Evolutionary conservation across 2,797 vertebrate genomes (phyloP), one percentile per base, ranked within the genome.

Genomic region (Sebastolobus altivelis): DNA sequence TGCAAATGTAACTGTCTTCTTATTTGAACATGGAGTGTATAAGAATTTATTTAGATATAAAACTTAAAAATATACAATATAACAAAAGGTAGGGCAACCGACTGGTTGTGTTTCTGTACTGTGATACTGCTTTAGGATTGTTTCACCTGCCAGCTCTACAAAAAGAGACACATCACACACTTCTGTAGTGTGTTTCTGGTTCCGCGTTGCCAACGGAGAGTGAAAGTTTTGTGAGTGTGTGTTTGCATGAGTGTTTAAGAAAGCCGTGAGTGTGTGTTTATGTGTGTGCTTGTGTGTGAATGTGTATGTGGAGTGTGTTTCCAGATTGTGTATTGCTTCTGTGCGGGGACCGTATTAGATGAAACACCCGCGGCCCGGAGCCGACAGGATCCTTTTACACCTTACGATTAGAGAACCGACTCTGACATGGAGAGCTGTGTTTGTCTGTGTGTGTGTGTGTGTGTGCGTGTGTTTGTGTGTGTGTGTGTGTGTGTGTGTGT

Each of bases 261-360:
- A 25, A 25, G 25, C 25, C 25, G 2, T 25, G 25, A 25, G 2
- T 65, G 58, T 27, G 49, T 33, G 27, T 35, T 13, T 55, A 6
- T 40, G 1, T 22, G 14, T 63, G 54, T 49, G 37, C 3, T n/a
- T 38, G 18, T 25, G 25, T 25, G 1, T 25, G 25, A 25, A 25
- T 25, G 25, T 25, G 25, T 25, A 25, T 25, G 25, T 25, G 25
- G 25, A 25, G 22, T 61, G 65, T 70, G 12, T 82, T 22, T 72
- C 49, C 59, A 56, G 65, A 65, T 61, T 88, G 85, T 81, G 84
- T 88, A 88, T 88, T 89, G 83, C 54, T 82, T 87, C 79, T 77
- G 58, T 49, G 65, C 43, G 31, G 79, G 77, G 72, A 72, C 70
- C 46, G 5, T 74, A 85, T 88, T 76, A 84, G 54, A 88, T 56